Base-by-base conservation (phyloP, 1,140 invertebrate species). In the Solenopsis invicta region DNA sequence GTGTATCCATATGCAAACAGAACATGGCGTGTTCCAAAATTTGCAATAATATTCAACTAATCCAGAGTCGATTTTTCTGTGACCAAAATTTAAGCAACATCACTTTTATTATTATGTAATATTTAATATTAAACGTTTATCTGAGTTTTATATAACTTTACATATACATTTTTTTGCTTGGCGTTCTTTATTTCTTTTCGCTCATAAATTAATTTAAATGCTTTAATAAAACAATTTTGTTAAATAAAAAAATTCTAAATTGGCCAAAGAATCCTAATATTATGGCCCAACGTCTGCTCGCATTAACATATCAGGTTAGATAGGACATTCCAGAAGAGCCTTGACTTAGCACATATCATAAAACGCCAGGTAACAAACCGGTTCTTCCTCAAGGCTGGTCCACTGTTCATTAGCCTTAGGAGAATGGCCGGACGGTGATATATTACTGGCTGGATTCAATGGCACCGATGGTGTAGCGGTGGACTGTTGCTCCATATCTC, bases 381-480 rank as follows among this genome's bases (percentile, higher is more conserved):
- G 97, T 95, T 98, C 97, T 92, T 98, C 98, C 93, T 98, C 98
- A 41, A 98, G 95, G 93, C 97, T 98, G 37, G 97, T 98, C 98
- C 98, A 98, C 91, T 98, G 97, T 93, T 98, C 97, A 85, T 96
- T 96, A 18, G 96, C 95, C 93, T 97, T 97, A n/a, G 97, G 94
- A 6, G 96, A 95, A 88, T 94, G 94, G 6, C 95, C 94, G 76
- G 96, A 96, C 74, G 96, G 96, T 3, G 96, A 95, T 21, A 95
- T 95, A 88, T 95, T 96, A 67, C 95, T 95, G 52, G 96, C 94
- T 29, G 94, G 95, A 62, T 95, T 95, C 0, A 96, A 95, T 84
- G 82, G 66, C 56, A 72, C 56, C 6, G 61, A 61, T 29, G 95
- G 95, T 72, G 94, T 94, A 87, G 94, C 94, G 2, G 95, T 94